Evolutionary conservation across 2,888 invertebrate genomes (phyloP).

Genomic region (Callosobruchus maculatus): DNA sequence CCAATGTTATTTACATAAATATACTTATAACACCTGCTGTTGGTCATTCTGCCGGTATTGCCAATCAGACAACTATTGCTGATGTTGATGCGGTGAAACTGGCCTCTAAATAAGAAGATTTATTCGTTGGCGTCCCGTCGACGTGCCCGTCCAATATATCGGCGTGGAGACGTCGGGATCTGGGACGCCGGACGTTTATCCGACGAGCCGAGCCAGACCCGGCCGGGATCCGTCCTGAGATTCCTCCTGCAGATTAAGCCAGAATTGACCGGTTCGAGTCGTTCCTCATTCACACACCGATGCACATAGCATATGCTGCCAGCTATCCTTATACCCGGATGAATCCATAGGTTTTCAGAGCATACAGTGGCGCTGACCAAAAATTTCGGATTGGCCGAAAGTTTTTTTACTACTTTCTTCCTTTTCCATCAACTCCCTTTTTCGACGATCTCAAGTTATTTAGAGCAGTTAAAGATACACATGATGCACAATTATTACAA

Average conservation of each 20-base stretch:
- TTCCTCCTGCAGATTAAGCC: slow-evolving; percentile 44
- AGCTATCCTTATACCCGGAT: not conserved
- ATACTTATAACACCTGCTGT: too few relatives aligned
- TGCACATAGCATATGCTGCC: slow-evolving; percentile 37
- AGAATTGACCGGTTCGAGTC: slow-evolving; percentile 48
- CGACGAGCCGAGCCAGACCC: slow-evolving; percentile 41
- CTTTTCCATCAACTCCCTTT: too few relatives aligned
- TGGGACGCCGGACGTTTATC: slow-evolving; percentile 30
- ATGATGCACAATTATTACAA: too few relatives aligned
- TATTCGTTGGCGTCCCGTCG: slow-evolving; percentile 25
- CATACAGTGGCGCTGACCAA: too few relatives aligned
- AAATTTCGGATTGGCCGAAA: too few relatives aligned
- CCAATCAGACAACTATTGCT: not conserved
- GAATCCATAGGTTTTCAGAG: not conserved
- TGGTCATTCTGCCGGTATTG: not conserved
- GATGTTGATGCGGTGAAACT: not conserved
- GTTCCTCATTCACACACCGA: slow-evolving; percentile 49
- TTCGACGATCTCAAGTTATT: too few relatives aligned
- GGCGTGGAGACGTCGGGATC: slow-evolving; percentile 33
- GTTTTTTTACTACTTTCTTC: too few relatives aligned
- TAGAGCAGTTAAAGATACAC: too few relatives aligned
- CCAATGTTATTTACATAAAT: too few relatives aligned
- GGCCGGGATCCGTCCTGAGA: slow-evolving; percentile 17
- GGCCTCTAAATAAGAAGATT: not conserved
- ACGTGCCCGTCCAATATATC: slow-evolving; percentile 46